phyloP scores from a whole-genome alignment of 1,140 invertebrate genomes.

The Trinorchestia longiramus region DNA sequence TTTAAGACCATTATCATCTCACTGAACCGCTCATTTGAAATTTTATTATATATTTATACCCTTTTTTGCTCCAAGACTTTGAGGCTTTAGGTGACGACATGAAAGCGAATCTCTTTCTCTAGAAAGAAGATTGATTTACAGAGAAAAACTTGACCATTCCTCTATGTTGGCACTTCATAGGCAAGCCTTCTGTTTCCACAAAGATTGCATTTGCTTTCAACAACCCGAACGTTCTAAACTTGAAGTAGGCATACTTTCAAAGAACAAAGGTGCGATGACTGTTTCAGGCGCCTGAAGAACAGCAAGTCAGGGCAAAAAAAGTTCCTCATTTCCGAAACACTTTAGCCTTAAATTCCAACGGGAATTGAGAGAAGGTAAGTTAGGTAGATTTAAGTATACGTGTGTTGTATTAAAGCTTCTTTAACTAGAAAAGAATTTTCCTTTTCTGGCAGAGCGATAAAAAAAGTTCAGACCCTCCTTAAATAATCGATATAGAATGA shows the following conservation, averaged over 20 bases:
- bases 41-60: too few species aligned
- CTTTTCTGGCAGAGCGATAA: background rate
- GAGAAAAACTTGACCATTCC: background rate
- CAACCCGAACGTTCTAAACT: background rate
- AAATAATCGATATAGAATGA: background rate
- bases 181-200: background rate
- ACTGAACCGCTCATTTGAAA: too few species aligned
- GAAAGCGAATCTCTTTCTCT: background rate
- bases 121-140: background rate
- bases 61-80: too few species aligned
- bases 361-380: background rate
- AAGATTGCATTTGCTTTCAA: background rate
- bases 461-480: background rate
- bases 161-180: background rate
- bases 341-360: background rate
- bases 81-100: too few species aligned
- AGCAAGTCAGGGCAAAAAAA: background rate
- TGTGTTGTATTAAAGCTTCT: background rate
- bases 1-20: too few species aligned
- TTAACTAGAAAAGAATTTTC: background rate
- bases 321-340: background rate
- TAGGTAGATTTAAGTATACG: background rate
- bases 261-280: background rate
- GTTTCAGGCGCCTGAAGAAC: background rate
- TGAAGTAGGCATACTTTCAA: background rate